phyloP scores from a whole-genome alignment of 1,140 invertebrate genomes.

The Drosophila ogumai region DNA sequence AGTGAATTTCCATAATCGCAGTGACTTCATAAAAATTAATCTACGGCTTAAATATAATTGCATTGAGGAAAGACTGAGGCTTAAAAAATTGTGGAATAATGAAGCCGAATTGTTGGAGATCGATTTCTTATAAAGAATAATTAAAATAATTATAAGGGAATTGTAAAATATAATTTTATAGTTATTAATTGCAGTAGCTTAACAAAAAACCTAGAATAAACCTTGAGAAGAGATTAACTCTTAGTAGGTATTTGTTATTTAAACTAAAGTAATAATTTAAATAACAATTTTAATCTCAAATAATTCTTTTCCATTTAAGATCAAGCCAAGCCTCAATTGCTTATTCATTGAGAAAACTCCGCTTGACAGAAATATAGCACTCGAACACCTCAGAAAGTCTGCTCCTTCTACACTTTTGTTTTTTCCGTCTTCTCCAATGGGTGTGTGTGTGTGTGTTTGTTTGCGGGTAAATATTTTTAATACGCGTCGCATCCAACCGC shows the following conservation, averaged over 20 bases:
- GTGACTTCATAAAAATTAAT: slow-evolving; percentile 84
- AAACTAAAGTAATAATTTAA: not conserved
- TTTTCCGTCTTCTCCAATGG: too few relatives aligned
- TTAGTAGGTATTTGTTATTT: too few relatives aligned
- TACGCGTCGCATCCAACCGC: slow-evolving; percentile 78
- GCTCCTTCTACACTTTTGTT: not conserved
- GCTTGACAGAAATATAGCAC: slow-evolving; percentile 42
- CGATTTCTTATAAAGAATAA: not conserved
- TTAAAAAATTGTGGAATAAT: slow-evolving; percentile 34
- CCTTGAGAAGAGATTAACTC: not conserved
- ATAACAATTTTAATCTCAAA: not conserved
- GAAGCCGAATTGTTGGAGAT: not conserved
- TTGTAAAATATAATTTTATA: not conserved
- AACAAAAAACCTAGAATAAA: not conserved
- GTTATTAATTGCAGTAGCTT: not conserved
- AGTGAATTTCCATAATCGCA: slow-evolving; percentile 81
- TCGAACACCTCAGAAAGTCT: slow-evolving; percentile 58
- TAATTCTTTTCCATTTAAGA: not conserved
- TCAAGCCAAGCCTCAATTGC: not conserved
- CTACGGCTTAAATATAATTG: slow-evolving; percentile 81
- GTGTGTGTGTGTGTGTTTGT: slow-evolving; percentile 6
- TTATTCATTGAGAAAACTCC: not conserved
- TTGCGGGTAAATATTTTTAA: slow-evolving; percentile 81
- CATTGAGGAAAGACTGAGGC: slow-evolving; percentile 29
- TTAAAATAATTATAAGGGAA: too few relatives aligned